A percentile compares a stretch with the other conserved stretches of the same genome.
Conservation (phyloP, 1,140 invertebrate species). For the Drosophila punjabiensis region DNA sequence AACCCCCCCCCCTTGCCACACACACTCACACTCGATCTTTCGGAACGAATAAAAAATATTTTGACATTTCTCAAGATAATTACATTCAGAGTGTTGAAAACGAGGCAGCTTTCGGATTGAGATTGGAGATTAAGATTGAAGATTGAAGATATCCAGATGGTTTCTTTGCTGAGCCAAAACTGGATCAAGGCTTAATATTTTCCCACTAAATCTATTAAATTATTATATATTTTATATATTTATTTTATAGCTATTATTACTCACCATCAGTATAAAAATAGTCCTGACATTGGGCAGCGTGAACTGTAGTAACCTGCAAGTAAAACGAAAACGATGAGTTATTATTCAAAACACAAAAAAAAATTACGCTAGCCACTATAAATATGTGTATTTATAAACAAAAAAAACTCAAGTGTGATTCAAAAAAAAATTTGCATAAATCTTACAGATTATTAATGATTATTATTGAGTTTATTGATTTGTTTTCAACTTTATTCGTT, state of each 20-base stretch:
- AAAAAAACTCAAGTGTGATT: constrained; percentile 43
- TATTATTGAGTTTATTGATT: constrained; percentile 74
- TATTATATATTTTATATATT: not conserved
- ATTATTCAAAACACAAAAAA: constrained; percentile 18
- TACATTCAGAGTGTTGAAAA: constrained; percentile 63
- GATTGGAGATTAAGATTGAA: constrained; percentile 29
- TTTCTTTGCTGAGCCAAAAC: constrained; percentile 24
- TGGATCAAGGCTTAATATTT: constrained; percentile 30
- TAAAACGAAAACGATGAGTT: constrained; percentile 42
- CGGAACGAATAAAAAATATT: constrained; percentile 38
- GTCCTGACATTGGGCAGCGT: constrained; percentile 83
- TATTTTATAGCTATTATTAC: constrained; percentile 16
- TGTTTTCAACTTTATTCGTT: constrained; percentile 53
- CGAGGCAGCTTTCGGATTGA: constrained; percentile 37
- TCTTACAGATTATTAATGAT: constrained; percentile 71
- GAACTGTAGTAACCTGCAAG: constrained; percentile 84
- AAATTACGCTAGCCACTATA: constrained; percentile 69
- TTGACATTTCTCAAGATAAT: constrained; percentile 73
- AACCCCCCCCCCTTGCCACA: constrained; percentile 28
- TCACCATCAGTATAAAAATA: constrained; percentile 83
- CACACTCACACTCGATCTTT: constrained; percentile 58
- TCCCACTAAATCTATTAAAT: not conserved
- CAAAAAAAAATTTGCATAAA: constrained; percentile 67
- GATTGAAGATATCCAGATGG: constrained; percentile 53
- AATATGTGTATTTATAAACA: constrained; percentile 45